phyloP scores from a whole-genome alignment of 1,140 invertebrate genomes.

The Chionoecetes opilio region DNA sequence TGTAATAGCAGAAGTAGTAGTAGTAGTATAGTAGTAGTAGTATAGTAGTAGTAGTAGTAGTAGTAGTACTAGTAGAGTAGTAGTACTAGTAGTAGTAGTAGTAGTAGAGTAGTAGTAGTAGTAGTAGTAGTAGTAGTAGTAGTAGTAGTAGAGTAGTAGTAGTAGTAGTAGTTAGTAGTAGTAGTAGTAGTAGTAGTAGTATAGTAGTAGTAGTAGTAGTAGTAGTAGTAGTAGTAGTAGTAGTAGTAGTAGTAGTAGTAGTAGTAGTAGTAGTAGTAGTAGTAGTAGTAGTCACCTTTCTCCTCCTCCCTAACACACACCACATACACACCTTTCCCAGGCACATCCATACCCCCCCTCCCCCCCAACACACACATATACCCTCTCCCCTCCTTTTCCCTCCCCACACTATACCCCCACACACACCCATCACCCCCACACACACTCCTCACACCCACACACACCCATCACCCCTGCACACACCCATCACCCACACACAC shows the following conservation, averaged over 20 bases:
- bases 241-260: constrained; percentile 52
- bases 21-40: constrained; percentile 49
- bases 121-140: constrained; percentile 50
- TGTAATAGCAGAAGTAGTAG: no score
- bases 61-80: constrained; percentile 53
- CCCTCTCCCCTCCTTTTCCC: background rate
- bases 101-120: background rate
- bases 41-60: constrained; percentile 52
- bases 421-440: background rate
- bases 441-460: background rate
- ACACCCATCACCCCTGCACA: background rate
- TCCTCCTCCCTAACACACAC: no score
- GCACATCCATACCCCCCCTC: background rate
- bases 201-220: background rate
- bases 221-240: constrained; percentile 49
- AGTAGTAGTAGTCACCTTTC: background rate
- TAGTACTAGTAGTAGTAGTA: constrained; percentile 23
- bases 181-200: background rate
- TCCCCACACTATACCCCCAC: background rate
- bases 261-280: constrained; percentile 48
- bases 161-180: background rate
- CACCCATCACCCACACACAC: no score
- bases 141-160: constrained; percentile 34
- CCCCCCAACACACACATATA: no score
- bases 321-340: background rate